phyloP scores from a whole-genome alignment of 2,797 vertebrate species.

The Gephyroberyx darwinii region DNA sequence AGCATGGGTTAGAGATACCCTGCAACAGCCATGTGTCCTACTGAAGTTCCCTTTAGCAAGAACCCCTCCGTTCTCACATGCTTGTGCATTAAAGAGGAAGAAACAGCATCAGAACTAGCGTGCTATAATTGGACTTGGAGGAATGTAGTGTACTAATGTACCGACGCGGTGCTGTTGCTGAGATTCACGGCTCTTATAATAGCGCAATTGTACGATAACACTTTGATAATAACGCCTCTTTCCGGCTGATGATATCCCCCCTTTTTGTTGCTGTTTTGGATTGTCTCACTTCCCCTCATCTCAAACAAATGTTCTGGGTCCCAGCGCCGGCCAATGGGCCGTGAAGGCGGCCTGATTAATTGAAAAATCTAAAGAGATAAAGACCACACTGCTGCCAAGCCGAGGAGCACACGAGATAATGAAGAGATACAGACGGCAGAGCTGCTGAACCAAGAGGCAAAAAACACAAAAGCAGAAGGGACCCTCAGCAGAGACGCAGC shows the following conservation, averaged over 20 bases:
- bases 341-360: constrained; percentile 69
- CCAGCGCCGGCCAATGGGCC: constrained; percentile 63
- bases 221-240: constrained; percentile 47
- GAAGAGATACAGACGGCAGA: constrained; percentile 45
- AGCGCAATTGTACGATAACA: constrained; percentile 43
- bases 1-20: no score
- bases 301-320: constrained; percentile 66
- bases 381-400: constrained; percentile 56
- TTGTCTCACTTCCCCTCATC: constrained; percentile 63
- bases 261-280: constrained; percentile 58
- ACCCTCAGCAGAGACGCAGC: background rate
- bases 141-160: constrained; percentile 26
- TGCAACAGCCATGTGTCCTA: no score
- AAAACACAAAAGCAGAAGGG: constrained; percentile 10
- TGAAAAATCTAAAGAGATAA: constrained; percentile 70
- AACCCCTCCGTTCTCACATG: no score
- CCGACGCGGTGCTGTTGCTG: constrained; percentile 22
- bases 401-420: constrained; percentile 57
- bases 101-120: constrained; percentile 6
- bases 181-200: constrained; percentile 31
- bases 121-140: constrained; percentile 25
- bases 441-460: constrained; percentile 28
- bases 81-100: background rate
- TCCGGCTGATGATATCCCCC: constrained; percentile 55
- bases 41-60: no score